A percentile compares a stretch with the other conserved stretches of the same genome.
Conservation (phyloP, 2,797 vertebrate genomes). For the Sarcoramphus papa region DNA sequence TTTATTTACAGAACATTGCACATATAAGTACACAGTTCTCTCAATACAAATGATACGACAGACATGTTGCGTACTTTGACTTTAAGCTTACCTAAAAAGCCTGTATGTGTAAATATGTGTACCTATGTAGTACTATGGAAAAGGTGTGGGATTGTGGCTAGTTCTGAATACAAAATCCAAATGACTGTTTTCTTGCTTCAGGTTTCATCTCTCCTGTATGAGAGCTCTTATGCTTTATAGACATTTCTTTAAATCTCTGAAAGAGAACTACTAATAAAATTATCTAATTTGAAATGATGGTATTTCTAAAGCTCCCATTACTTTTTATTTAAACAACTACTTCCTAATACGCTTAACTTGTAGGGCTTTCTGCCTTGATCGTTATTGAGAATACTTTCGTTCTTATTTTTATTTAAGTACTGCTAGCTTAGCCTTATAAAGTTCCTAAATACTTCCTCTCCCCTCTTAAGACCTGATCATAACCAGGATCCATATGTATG, state of each 20-base stretch:
- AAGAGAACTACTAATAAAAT: neutral
- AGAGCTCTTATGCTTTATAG: neutral
- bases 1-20: neutral
- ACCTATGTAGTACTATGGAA: neutral
- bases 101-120: neutral
- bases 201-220: neutral
- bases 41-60: neutral
- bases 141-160: neutral
- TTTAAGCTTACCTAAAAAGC: neutral
- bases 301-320: neutral
- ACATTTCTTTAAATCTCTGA: neutral
- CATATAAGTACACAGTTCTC: neutral
- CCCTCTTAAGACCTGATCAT: neutral
- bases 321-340: neutral
- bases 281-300: neutral
- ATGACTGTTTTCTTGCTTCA: neutral
- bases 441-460: neutral
- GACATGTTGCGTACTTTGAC: neutral
- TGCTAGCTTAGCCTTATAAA: neutral
- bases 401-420: neutral
- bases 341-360: neutral
- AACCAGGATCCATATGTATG: neutral
- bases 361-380: neutral
- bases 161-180: neutral
- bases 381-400: neutral